phyloP scores from a whole-genome alignment of 2,797 vertebrate genomes.

The Babyrousa celebensis region DNA sequence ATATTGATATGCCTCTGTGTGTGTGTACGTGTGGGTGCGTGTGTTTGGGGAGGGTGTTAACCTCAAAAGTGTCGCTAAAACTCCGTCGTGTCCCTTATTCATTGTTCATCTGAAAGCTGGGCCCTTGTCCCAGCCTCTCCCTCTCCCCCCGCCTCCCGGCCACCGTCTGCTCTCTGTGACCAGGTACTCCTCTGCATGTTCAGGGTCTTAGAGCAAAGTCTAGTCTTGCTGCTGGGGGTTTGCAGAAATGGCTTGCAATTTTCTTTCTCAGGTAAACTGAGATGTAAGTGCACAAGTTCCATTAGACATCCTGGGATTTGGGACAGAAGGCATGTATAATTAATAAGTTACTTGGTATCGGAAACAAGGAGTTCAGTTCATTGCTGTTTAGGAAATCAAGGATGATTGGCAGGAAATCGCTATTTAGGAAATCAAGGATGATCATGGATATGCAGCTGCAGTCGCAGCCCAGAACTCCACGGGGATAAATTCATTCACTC shows the following conservation, averaged over 20 bases:
- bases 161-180: background rate
- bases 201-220: background rate
- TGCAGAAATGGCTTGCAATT: background rate
- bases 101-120: background rate
- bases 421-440: background rate
- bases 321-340: background rate
- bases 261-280: constrained; percentile 18
- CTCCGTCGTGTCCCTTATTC: background rate
- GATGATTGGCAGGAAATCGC: background rate
- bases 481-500: too few species aligned
- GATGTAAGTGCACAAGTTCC: constrained; percentile 19
- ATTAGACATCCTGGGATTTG: background rate
- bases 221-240: background rate
- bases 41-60: background rate
- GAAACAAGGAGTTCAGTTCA: background rate
- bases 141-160: background rate
- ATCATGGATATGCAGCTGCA: background rate
- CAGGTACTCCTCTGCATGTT: background rate
- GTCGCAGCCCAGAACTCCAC: background rate
- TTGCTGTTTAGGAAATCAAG: background rate
- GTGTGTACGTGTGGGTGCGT: background rate
- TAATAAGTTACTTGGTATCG: background rate
- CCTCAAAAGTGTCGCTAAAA: constrained; percentile 40
- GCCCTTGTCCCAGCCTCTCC: background rate
- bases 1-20: background rate